Evolutionary conservation across 2,113 vertebrate species (phyloP).

Genomic region (Oreocharis arfaki): DNA sequence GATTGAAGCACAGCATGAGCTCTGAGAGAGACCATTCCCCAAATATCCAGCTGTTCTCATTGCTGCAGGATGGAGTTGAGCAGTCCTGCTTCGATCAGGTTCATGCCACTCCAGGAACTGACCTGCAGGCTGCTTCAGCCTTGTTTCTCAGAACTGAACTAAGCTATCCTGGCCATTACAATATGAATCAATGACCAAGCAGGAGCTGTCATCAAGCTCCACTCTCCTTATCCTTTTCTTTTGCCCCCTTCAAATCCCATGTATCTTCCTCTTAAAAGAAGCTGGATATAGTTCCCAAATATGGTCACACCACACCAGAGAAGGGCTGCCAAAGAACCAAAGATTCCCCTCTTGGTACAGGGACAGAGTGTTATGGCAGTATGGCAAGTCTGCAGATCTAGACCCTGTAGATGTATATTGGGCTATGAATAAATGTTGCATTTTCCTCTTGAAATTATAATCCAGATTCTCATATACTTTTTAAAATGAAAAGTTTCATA

Average conservation of each 20-base stretch:
- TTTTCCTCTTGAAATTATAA: background rate
- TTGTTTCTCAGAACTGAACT: background rate
- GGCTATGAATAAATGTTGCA: background rate
- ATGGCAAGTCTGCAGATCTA: background rate
- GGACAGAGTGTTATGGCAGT: rapidly evolving
- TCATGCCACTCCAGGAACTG: background rate
- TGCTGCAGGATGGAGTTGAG: background rate
- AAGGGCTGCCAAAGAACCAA: background rate
- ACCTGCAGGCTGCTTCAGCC: background rate
- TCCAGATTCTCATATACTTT: background rate
- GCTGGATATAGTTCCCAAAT: background rate
- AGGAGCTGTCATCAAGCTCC: background rate
- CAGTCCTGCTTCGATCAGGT: background rate
- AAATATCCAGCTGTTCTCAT: background rate
- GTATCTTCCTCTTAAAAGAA: background rate
- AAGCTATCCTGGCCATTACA: background rate
- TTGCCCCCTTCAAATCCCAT: background rate
- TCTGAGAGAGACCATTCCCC: background rate
- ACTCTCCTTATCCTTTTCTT: background rate
- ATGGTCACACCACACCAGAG: background rate
- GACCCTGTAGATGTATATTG: rapidly evolving
- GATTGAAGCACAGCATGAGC: background rate
- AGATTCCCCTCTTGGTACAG: background rate
- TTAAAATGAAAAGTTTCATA: background rate
- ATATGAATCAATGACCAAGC: rapidly evolving